Percentiles rank a stretch among this genome's conserved stretches.
Evolutionary conservation across 2,888 invertebrate genomes (phyloP).

Genomic region (Harpalus rufipes): DNA sequence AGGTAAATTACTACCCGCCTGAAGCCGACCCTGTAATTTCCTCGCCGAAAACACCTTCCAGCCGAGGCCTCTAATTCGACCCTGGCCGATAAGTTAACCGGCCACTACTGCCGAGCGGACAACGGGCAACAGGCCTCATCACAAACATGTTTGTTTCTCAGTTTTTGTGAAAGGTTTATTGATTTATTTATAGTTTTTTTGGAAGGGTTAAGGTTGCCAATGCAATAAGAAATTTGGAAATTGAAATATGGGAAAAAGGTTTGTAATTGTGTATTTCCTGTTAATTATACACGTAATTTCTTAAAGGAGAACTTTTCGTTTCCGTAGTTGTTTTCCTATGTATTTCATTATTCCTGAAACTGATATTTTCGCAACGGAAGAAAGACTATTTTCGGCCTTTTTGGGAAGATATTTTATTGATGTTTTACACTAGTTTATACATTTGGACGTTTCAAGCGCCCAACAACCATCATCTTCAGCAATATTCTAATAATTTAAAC

Average conservation of each 20-base stretch:
- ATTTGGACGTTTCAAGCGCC: too few relatives aligned
- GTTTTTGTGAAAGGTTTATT: slow-evolving; percentile 10
- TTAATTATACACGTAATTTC: too few relatives aligned
- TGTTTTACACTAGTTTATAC: too few relatives aligned
- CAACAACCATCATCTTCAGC: too few relatives aligned
- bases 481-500: too few relatives aligned
- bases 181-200: slow-evolving; percentile 28
- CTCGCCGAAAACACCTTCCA: slow-evolving; percentile 72
- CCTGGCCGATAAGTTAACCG: neutral
- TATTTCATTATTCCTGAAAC: too few relatives aligned
- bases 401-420: too few relatives aligned
- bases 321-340: too few relatives aligned
- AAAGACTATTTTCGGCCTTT: too few relatives aligned
- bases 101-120: slow-evolving; percentile 12
- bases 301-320: too few relatives aligned
- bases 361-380: too few relatives aligned
- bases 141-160: slow-evolving; percentile 70
- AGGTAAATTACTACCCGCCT: slow-evolving; percentile 74
- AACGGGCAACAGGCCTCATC: slow-evolving; percentile 73
- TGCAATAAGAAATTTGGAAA: neutral
- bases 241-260: neutral
- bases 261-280: too few relatives aligned
- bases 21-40: slow-evolving; percentile 76
- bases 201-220: neutral
- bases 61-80: slow-evolving; percentile 65